phyloP scores from a whole-genome alignment of 92 coral and sea anemone species.

The Epizoanthus rinbou region DNA sequence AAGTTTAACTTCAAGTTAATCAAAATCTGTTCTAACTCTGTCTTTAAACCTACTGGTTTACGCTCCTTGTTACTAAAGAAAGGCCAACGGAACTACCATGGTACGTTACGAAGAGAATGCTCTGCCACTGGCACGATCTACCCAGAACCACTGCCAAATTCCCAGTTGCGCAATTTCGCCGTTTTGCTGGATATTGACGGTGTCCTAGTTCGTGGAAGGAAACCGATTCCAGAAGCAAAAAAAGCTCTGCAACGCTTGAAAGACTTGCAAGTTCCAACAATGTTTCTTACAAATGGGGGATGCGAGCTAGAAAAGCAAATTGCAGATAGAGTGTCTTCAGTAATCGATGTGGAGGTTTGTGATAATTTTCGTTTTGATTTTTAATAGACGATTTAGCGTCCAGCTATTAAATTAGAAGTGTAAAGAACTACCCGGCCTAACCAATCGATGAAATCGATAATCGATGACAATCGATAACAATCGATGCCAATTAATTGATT shows the following conservation, averaged over 20 bases:
- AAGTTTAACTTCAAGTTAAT: not conserved
- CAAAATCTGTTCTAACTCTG: not conserved
- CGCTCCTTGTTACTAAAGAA: not conserved
- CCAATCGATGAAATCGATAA: too few relatives aligned
- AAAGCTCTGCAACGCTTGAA: constrained; percentile 61
- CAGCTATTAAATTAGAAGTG: too few relatives aligned
- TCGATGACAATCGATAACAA: too few relatives aligned
- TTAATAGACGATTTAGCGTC: too few relatives aligned
- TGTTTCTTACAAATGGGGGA: constrained; percentile 75
- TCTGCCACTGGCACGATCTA: not conserved
- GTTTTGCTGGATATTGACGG: constrained; percentile 82
- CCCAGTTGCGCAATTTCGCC: constrained; percentile 39
- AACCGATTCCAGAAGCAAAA: constrained; percentile 68
- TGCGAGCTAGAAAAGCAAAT: constrained; percentile 62
- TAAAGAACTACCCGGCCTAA: too few relatives aligned
- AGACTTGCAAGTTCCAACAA: constrained; percentile 58
- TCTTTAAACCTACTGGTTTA: not conserved
- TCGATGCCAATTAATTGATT: too few relatives aligned
- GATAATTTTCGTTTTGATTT: too few relatives aligned
- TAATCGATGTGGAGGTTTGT: constrained; percentile 63
- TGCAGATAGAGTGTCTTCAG: constrained; percentile 63
- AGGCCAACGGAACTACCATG: not conserved
- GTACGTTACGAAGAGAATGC: not conserved
- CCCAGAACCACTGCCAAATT: constrained; percentile 9
- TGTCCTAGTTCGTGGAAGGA: constrained; percentile 76